These are phyloP conservation scores for Anastrepha obliqua DNA, from an alignment of 1,140 invertebrate genomes.

Conservation along the genomic window DNA sequence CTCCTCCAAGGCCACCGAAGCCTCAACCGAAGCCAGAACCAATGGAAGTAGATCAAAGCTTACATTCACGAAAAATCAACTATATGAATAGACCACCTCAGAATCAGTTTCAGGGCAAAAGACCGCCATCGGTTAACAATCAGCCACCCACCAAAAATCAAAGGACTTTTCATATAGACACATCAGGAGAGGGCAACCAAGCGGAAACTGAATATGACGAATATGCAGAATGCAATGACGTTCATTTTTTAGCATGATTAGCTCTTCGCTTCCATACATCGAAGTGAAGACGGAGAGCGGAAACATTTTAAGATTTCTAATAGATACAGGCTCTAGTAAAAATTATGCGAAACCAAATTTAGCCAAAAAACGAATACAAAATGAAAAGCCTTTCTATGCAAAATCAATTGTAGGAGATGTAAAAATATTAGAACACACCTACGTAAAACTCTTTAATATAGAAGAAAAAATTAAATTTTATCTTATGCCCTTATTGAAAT, in stretches of 20 bases:
- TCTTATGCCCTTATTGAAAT: constrained; percentile 56
- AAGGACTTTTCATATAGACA: background rate
- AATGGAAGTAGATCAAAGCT: constrained; percentile 57
- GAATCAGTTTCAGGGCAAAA: constrained; percentile 18
- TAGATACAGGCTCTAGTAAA: constrained; percentile 58
- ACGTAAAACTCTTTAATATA: too few relatives aligned
- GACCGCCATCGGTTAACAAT: constrained; percentile 26
- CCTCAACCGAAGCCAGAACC: constrained; percentile 56
- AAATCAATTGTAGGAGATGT: constrained; percentile 58
- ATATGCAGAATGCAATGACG: background rate
- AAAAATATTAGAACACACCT: constrained; percentile 53
- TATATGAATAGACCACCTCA: constrained; percentile 58
- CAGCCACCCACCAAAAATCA: too few relatives aligned
- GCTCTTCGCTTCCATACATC: constrained; percentile 62
- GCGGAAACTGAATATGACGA: background rate
- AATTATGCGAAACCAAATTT: constrained; percentile 59
- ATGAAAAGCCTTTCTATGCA: constrained; percentile 56
- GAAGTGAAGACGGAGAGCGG: constrained; percentile 57
- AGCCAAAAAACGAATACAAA: constrained; percentile 48
- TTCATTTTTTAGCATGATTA: constrained; percentile 60
- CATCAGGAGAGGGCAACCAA: background rate
- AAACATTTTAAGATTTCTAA: constrained; percentile 57
- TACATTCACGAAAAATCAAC: constrained; percentile 55
- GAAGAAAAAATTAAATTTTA: background rate
- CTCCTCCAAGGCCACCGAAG: constrained; percentile 51